Percentiles rank a stretch among this genome's conserved stretches.
Evolutionary conservation across 2,797 vertebrate species (phyloP).

Genomic region (Aulostomus chinensis): DNA sequence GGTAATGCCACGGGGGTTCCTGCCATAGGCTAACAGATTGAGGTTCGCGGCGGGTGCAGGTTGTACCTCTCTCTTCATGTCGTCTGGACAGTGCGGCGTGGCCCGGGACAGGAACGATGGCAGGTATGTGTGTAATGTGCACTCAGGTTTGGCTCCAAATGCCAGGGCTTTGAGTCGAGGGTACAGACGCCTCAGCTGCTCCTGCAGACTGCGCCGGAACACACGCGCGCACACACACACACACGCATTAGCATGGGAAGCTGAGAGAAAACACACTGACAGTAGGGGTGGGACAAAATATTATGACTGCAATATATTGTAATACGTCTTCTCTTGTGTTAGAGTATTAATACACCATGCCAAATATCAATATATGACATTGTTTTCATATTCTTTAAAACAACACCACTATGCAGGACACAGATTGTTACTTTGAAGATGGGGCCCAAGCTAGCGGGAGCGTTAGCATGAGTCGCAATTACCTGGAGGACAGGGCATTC

Average conservation of each 20-base stretch:
- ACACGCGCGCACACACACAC: neutral
- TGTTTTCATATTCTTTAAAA: no score
- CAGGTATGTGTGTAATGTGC: constrained; percentile 89
- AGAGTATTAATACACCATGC: no score
- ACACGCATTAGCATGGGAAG: neutral
- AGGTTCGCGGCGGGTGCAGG: neutral
- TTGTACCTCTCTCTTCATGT: constrained; percentile 92
- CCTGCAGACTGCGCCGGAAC: constrained; percentile 84
- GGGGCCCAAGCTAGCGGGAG: no score
- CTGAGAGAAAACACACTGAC: neutral
- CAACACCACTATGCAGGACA: no score
- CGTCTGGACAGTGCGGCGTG: constrained; percentile 83
- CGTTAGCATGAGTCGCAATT: constrained; percentile 16
- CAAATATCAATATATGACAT: no score
- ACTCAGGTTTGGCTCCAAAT: constrained; percentile 89
- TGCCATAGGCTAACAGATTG: no score
- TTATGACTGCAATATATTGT: no score
- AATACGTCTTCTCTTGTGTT: no score
- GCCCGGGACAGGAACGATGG: constrained; percentile 95
- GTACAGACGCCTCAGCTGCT: constrained; percentile 90
- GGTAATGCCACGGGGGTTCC: no score
- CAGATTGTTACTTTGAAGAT: no score
- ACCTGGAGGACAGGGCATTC: constrained; percentile 91
- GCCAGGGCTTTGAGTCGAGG: constrained; percentile 92
- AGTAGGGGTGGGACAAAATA: no score